A percentile compares a stretch with the other conserved stretches of the same genome.
phyloP scores from a whole-genome alignment of 2,113 vertebrate genomes.

The Erpornis zantholeuca region DNA sequence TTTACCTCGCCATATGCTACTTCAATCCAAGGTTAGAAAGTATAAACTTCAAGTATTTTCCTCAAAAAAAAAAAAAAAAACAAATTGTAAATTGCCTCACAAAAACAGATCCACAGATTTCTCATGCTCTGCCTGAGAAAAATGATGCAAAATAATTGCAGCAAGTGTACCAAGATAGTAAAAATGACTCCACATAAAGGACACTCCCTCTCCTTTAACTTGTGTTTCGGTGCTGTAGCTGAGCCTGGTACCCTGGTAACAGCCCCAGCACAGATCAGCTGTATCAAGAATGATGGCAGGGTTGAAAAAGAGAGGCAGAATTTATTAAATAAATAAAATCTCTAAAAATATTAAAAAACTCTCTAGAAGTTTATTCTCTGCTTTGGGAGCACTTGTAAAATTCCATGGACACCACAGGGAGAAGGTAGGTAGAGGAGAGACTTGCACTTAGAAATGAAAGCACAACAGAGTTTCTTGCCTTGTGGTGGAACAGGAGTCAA shows the following conservation, averaged over 20 bases:
- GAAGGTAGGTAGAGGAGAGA: background rate
- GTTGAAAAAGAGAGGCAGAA: background rate
- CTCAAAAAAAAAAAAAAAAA: background rate
- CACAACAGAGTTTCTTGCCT: background rate
- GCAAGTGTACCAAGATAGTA: background rate
- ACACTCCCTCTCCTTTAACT: background rate
- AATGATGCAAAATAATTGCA: background rate
- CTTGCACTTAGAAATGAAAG: background rate
- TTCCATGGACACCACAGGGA: background rate
- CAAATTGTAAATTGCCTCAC: background rate
- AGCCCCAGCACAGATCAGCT: background rate
- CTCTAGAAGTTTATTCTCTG: background rate
- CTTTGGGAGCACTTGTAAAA: background rate
- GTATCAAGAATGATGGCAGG: background rate
- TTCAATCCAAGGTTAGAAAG: background rate
- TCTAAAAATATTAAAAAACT: background rate
- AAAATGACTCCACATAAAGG: rapidly evolving
- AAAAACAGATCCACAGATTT: background rate
- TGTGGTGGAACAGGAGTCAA: background rate
- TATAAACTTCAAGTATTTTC: background rate
- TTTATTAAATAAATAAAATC: background rate
- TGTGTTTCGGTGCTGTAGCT: background rate
- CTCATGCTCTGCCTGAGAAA: background rate
- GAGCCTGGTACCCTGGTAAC: background rate
- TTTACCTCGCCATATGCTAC: background rate